A percentile compares a stretch with the other conserved stretches of the same genome.
phyloP scores from a whole-genome alignment of 2,888 invertebrate species.

The Shargacucullia verbasci region DNA sequence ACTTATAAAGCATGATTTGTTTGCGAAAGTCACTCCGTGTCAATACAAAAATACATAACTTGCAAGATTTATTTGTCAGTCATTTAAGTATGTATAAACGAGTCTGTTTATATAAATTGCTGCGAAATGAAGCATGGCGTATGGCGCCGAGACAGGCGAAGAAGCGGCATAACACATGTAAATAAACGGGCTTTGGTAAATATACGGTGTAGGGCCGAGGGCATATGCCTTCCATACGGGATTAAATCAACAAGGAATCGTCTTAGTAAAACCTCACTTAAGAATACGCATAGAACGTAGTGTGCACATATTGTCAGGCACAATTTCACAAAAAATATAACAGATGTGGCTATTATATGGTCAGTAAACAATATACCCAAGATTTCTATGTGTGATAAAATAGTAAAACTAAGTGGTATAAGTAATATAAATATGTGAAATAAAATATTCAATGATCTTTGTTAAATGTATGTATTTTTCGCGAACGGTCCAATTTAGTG shows the following conservation, averaged over 20 bases:
- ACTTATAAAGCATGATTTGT: slow-evolving; percentile 26
- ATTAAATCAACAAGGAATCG: slow-evolving; percentile 31
- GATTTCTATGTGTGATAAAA: slow-evolving; percentile 1
- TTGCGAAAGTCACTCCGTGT: slow-evolving; percentile 30
- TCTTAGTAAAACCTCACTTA: neutral
- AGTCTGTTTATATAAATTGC: slow-evolving; percentile 62
- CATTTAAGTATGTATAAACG: slow-evolving; percentile 23
- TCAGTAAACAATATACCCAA: too few species aligned
- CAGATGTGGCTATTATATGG: too few species aligned
- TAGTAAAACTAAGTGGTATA: too few species aligned
- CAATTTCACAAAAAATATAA: too few species aligned
- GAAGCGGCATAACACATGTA: slow-evolving; percentile 63
- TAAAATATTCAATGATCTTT: neutral
- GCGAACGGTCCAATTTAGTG: neutral
- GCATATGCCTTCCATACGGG: slow-evolving; percentile 19
- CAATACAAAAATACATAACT: slow-evolving; percentile 36
- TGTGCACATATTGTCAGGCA: too few species aligned
- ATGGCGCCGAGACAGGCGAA: slow-evolving; percentile 46
- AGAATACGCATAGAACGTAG: neutral
- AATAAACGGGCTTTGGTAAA: slow-evolving; percentile 66
- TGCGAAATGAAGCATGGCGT: slow-evolving; percentile 56
- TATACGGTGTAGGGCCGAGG: slow-evolving; percentile 28
- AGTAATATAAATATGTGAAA: neutral
- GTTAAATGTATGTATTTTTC: neutral
- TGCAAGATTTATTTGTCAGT: slow-evolving; percentile 42